These are phyloP conservation scores for Cyprinodon variegatus DNA, from an alignment of 2,113 vertebrate genomes.

Conservation along the genomic window DNA sequence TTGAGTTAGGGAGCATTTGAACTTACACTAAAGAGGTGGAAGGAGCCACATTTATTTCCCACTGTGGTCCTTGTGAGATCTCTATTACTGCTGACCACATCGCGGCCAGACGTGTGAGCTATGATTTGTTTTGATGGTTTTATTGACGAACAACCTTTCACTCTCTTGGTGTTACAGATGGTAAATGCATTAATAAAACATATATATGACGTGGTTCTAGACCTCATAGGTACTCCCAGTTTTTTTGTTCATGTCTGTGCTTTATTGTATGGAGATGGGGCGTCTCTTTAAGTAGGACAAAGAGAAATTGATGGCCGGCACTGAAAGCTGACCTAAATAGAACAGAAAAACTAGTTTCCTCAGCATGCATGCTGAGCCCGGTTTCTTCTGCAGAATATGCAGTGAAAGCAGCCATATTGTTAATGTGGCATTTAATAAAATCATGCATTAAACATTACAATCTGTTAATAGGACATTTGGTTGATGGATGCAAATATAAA, in stretches of 20 bases:
- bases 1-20: conserved; percentile 38
- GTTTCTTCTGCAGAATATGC: conserved; percentile 61
- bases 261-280: conserved; percentile 42
- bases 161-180: neutral
- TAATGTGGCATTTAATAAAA: conserved; percentile 43
- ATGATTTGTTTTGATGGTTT: neutral
- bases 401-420: conserved; percentile 59
- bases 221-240: conserved; percentile 29
- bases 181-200: conserved; percentile 38
- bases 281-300: conserved; percentile 80
- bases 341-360: conserved; percentile 78
- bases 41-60: conserved; percentile 38
- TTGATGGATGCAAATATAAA: neutral
- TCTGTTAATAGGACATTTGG: neutral
- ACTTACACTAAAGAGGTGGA: conserved; percentile 40
- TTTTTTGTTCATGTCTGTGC: conserved; percentile 30
- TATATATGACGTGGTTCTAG: neutral
- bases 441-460: conserved; percentile 8
- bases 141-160: neutral
- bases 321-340: conserved; percentile 84
- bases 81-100: conserved; percentile 30
- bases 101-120: neutral
- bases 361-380: conserved; percentile 68
- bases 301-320: conserved; percentile 81
- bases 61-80: conserved; percentile 15